A percentile compares a stretch with the other conserved stretches of the same genome.
Evolutionary conservation across 2,113 vertebrate genomes (phyloP).

Genomic region (Callithrix jacchus): DNA sequence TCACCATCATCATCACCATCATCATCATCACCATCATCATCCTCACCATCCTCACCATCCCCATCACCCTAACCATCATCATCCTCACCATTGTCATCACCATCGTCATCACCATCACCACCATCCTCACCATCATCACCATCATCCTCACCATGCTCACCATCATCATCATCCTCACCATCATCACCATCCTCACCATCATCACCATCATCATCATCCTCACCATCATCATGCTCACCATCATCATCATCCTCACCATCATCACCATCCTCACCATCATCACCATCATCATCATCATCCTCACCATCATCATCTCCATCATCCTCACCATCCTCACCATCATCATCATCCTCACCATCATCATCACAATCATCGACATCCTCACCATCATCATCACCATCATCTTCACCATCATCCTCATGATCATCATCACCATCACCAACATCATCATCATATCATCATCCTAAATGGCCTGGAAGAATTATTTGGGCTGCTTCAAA

Average conservation of each 20-base stretch:
- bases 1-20: neutral
- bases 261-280: neutral
- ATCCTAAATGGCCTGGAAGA: neutral
- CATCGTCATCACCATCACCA: too few species aligned
- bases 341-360: neutral
- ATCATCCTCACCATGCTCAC: fast-evolving
- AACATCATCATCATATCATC: too few species aligned
- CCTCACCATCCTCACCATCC: fast-evolving
- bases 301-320: neutral
- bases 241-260: too few species aligned
- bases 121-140: too few species aligned
- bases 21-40: neutral
- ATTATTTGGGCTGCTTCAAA: neutral
- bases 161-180: fast-evolving
- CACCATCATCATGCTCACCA: neutral
- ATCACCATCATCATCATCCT: neutral
- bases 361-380: neutral
- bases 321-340: neutral
- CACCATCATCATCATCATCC: too few species aligned
- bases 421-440: neutral
- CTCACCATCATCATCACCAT: neutral
- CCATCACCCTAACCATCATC: neutral
- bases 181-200: neutral
- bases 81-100: neutral
- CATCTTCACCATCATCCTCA: too few species aligned